Base-by-base conservation (phyloP, 2,888 invertebrate species). In the Andrena flavipes region DNA sequence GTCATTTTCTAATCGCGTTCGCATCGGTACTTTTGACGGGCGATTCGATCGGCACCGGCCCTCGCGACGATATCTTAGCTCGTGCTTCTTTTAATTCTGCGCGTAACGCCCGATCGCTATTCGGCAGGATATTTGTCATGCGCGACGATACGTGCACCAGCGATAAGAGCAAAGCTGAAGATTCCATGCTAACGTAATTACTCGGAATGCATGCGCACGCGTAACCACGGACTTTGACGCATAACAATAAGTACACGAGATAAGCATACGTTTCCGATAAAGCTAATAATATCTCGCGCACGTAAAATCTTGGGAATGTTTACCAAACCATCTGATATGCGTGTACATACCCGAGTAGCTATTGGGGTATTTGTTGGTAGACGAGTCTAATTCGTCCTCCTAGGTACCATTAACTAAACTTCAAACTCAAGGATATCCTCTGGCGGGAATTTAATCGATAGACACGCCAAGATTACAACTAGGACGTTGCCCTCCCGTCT, bases 191-290 rank as follows among this genome's bases (percentile, higher is more conserved):
- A 33, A 10, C 10, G 29, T 26, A 56, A 76, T 63, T 35, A 7
- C 6, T 7, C 16, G 16, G 13, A 42, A 42, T 4, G 6, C 29
- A 48, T 16, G 23, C 42, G 60, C 42, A 54, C 33, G 7, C 33
- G 26, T 23, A 51, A 56, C 42, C 48, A 49, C 10, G 5, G 26
- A n/a, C 23, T 42, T 75, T 26, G 56, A 56, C 62, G 7, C 23
- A 30, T 30, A 68, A 80, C 73, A 59, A 80, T 56, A 62, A 29
- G 23, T 13, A 49, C 10, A 20, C 26, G 35, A 79, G 80, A 80
- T 81, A 80, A 80, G 64, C 20, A 33, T 8, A 42, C 42, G 29
- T 23, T 30, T 59, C 63, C 23, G 80, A 70, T 80, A 69, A 70
- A 71, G 49, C 16, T 48, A 63, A 20, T n/a, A 35, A 67, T 62